A percentile compares a stretch with the other conserved stretches of the same genome.
These are phyloP conservation scores for Clarias macrocephalus DNA, from an alignment of 2,113 vertebrate genomes.

Conservation along the genomic window DNA sequence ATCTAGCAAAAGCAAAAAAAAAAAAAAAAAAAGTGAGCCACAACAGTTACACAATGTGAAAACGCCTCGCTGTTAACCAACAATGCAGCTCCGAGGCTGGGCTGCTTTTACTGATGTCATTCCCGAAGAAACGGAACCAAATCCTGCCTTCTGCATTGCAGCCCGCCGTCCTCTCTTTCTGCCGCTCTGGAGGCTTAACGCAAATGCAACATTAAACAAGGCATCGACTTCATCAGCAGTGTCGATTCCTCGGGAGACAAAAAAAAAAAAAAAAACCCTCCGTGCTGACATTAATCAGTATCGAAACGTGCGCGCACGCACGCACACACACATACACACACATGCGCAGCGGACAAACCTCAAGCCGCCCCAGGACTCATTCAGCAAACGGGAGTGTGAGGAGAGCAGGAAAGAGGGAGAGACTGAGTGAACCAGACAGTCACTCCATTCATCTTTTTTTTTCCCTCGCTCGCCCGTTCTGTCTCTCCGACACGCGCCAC, in stretches of 20 bases:
- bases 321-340: conserved; percentile 49
- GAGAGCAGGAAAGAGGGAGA: conserved; percentile 44
- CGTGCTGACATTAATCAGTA: conserved; percentile 46
- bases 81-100: conserved; percentile 5
- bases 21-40: not conserved
- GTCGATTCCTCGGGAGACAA: conserved; percentile 50
- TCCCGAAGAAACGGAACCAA: conserved; percentile 11
- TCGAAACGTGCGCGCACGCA: conserved; percentile 38
- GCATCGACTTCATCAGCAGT: conserved; percentile 55
- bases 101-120: conserved; percentile 30
- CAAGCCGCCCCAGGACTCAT: conserved; percentile 36
- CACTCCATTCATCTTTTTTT: conserved; percentile 49
- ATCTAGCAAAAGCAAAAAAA: not conserved
- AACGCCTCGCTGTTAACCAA: conserved; percentile 1
- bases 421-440: conserved; percentile 45
- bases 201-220: conserved; percentile 49
- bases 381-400: conserved; percentile 52
- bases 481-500: not conserved
- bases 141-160: conserved; percentile 29
- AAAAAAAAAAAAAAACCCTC: conserved; percentile 24
- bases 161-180: not conserved
- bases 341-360: conserved; percentile 35
- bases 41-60: conserved; percentile 25
- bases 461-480: not conserved
- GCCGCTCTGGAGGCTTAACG: not conserved